Conservation (phyloP, 2,113 vertebrate genomes). For the Pterophyllum scalare region DNA sequence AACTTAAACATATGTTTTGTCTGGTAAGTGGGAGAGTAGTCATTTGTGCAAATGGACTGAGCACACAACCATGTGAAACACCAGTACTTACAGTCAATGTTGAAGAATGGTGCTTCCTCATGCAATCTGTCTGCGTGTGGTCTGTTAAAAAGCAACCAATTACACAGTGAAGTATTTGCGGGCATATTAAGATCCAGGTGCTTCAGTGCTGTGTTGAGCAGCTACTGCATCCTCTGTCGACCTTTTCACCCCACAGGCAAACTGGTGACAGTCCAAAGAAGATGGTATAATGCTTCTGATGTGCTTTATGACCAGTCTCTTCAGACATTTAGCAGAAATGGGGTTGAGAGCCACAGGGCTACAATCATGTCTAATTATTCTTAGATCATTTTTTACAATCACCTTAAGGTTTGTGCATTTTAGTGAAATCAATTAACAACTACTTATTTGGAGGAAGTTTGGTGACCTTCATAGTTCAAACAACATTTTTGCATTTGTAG, state of each 20-base stretch:
- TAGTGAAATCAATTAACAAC: neutral
- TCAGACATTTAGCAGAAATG: neutral
- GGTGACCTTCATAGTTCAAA: neutral
- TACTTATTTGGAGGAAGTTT: neutral
- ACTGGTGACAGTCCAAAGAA: neutral
- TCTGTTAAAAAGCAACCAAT: neutral
- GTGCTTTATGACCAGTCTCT: neutral
- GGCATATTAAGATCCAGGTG: neutral
- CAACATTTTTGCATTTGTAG: neutral
- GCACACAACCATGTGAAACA: neutral
- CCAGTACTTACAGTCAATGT: neutral
- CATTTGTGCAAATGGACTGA: neutral
- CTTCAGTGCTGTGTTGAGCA: too few relatives aligned
- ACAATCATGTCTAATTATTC: neutral
- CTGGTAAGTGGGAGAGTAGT: too few relatives aligned
- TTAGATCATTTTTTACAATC: neutral
- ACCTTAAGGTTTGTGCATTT: neutral
- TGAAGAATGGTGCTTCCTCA: neutral
- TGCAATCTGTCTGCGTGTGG: neutral
- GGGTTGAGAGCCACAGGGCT: neutral
- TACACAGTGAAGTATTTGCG: neutral
- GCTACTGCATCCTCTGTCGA: neutral
- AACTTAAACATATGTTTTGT: neutral
- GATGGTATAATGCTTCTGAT: neutral
- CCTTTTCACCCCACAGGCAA: neutral